Conservation (phyloP, 2,888 invertebrate species). For the Agrochola circellaris region DNA sequence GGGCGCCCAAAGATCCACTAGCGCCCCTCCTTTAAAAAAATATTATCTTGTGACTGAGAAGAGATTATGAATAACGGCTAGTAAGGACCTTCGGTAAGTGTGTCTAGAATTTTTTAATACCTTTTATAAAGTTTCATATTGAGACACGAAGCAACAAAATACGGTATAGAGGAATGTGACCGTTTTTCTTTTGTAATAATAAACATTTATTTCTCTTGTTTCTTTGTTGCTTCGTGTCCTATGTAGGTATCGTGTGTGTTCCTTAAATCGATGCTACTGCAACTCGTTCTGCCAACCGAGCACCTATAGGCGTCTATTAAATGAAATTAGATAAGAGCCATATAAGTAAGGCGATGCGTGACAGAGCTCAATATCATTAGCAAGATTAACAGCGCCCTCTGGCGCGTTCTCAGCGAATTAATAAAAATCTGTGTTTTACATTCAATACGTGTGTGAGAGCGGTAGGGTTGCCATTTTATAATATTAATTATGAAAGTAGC, state of each 20-base stretch:
- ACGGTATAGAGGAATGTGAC: too few species aligned
- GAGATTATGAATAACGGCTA: too few species aligned
- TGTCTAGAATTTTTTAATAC: too few species aligned
- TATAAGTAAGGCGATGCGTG: constrained; percentile 59
- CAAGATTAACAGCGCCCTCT: constrained; percentile 53
- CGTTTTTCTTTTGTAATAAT: too few species aligned
- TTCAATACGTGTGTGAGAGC: constrained; percentile 53
- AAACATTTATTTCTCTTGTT: too few species aligned
- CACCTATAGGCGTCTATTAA: constrained; percentile 6
- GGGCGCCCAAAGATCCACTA: too few species aligned
- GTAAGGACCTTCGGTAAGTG: too few species aligned
- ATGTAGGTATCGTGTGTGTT: not conserved
- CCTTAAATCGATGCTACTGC: not conserved
- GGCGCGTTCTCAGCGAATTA: constrained; percentile 67
- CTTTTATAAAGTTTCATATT: too few species aligned
- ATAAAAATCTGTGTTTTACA: constrained; percentile 68
- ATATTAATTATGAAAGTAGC: not conserved
- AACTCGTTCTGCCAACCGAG: constrained; percentile 17
- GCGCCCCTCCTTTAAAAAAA: too few species aligned
- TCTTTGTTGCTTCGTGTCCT: too few species aligned
- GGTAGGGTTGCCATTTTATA: constrained; percentile 44
- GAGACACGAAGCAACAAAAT: too few species aligned
- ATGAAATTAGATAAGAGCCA: constrained; percentile 36
- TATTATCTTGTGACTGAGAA: too few species aligned
- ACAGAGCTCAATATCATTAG: constrained; percentile 59